Percentiles rank a stretch among this genome's conserved stretches.
Conservation (phyloP, 2,888 invertebrate species). For the Scaptomyza parva region DNA sequence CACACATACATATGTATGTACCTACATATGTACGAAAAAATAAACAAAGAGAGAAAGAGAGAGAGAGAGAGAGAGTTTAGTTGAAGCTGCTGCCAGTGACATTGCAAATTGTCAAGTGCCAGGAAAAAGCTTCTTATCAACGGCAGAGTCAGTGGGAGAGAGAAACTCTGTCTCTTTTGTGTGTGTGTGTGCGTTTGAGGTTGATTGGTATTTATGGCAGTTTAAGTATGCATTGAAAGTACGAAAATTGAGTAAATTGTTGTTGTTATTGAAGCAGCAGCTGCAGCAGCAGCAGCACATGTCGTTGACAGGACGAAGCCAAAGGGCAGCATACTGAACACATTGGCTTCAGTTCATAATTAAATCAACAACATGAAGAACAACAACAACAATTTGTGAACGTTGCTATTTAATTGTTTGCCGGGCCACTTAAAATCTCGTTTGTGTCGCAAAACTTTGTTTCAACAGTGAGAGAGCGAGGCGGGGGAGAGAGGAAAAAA, state of each 20-base stretch:
- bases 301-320: slow-evolving; percentile 47
- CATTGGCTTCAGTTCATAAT: slow-evolving; percentile 15
- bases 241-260: slow-evolving; percentile 31
- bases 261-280: slow-evolving; percentile 23
- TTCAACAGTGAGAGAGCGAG: no score
- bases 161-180: slow-evolving; percentile 3
- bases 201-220: slow-evolving; percentile 84
- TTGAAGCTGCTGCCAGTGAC: slow-evolving; percentile 32
- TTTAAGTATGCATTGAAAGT: slow-evolving; percentile 62
- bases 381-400: slow-evolving; percentile 27
- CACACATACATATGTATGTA: neutral
- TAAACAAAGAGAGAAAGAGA: neutral
- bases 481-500: slow-evolving; percentile 9
- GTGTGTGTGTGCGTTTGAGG: slow-evolving; percentile 78
- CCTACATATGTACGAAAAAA: neutral
- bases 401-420: slow-evolving; percentile 52
- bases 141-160: neutral
- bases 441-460: slow-evolving; percentile 42
- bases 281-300: slow-evolving; percentile 37
- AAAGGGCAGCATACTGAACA: slow-evolving; percentile 9
- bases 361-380: slow-evolving; percentile 34
- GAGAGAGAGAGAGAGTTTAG: slow-evolving; percentile 15
- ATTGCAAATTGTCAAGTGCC: slow-evolving; percentile 39
- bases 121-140: slow-evolving; percentile 17
- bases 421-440: slow-evolving; percentile 55